Evolutionary conservation across 2,888 invertebrate genomes (phyloP).

Genomic region (Latrodectus hesperus): DNA sequence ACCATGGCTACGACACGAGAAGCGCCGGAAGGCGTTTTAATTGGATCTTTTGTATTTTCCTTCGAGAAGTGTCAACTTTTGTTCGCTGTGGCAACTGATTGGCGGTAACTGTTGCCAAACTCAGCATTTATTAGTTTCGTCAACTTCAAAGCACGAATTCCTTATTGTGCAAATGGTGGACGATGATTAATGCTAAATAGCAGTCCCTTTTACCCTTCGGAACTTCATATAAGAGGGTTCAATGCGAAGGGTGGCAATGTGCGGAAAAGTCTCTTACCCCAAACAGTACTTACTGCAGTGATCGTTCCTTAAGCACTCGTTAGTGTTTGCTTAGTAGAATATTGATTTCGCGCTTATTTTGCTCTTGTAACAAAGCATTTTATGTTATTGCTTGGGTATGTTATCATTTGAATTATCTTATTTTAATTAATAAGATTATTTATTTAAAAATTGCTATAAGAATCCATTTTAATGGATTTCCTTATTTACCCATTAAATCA

Average conservation of each 20-base stretch:
- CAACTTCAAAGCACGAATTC: slow-evolving; percentile 31
- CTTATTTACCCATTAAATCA: no score
- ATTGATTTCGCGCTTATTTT: no score
- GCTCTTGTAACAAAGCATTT: no score
- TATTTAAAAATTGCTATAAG: no score
- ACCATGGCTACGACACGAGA: slow-evolving; percentile 54
- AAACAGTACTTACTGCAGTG: no score
- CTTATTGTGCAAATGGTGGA: slow-evolving; percentile 32
- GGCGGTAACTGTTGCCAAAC: slow-evolving; percentile 53
- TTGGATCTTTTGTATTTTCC: slow-evolving; percentile 53
- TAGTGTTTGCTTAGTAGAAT: no score
- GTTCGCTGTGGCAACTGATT: slow-evolving; percentile 35
- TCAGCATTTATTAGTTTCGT: slow-evolving; percentile 49
- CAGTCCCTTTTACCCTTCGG: background rate
- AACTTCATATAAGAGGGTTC: background rate
- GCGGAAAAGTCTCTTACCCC: background rate
- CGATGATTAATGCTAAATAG: slow-evolving; percentile 17
- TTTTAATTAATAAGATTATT: no score
- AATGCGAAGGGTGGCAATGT: background rate
- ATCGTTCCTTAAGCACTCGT: no score
- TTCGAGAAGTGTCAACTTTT: slow-evolving; percentile 45
- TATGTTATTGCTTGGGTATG: no score
- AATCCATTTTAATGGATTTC: no score
- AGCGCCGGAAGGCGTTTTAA: slow-evolving; percentile 41
- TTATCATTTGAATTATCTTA: no score